Conservation (phyloP, 2,113 vertebrate species). For the rabbit (Oryctolagus cuniculus) region DNA sequence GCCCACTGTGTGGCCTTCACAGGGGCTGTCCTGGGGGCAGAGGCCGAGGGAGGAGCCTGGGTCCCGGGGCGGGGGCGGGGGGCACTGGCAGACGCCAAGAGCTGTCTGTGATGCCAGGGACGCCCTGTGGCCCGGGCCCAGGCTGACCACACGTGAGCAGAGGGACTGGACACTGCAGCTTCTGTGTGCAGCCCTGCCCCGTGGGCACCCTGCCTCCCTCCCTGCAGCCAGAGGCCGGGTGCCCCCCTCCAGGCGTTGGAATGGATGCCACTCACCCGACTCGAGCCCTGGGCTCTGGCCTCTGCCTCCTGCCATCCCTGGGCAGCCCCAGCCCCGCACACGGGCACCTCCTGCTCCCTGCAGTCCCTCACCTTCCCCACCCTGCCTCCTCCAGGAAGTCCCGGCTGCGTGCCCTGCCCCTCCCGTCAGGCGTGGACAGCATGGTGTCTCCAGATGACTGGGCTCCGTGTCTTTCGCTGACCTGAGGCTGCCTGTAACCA, state of each 20-base stretch:
- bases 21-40: no score
- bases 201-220: background rate
- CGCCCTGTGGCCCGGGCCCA: no score
- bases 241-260: background rate
- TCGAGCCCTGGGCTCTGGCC: background rate
- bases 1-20: no score
- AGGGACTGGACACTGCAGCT: no score
- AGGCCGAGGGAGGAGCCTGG: background rate
- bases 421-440: background rate
- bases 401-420: constrained; percentile 7
- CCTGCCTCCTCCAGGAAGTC: constrained; percentile 47
- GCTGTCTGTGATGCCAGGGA: background rate
- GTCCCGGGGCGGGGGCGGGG: no score
- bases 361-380: background rate
- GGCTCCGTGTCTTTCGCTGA: no score
- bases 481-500: background rate
- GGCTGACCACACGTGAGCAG: no score
- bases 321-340: background rate
- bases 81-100: background rate
- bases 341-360: no score
- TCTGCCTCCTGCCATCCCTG: background rate
- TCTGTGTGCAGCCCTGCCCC: no score
- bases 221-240: background rate
- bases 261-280: no score
- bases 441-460: no score